Evolutionary conservation across 1,140 invertebrate genomes (phyloP), one percentile per base, ranked within the genome.

Genomic region (Drosophila punjabiensis): DNA sequence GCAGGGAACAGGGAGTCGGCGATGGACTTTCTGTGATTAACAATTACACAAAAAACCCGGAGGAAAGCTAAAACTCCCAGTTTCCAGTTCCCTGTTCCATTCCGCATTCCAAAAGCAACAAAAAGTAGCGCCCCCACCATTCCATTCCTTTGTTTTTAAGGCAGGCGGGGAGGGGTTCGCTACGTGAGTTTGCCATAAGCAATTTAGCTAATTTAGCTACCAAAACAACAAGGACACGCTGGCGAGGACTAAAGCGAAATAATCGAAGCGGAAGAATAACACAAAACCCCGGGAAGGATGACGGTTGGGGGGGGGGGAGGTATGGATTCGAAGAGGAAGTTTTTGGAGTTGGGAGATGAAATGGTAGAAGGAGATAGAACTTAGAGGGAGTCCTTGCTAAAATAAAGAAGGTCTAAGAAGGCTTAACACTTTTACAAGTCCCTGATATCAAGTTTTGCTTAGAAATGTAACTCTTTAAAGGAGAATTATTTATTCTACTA

Each of bases 141-240:
- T 35, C 55, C 35, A 39, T 39, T 24, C 30, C 48, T 20, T 58
- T 8, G 16, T 60, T 43, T 41, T 32, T 5, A 18, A 32, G 33
- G 14, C 47, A 5, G 4, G 7, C 8, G 35, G 11, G 13, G 11
- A 2, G 13, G 11, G 1, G 59, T 48, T 66, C 63, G 78, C 67
- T 89, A 89, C 85, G 85, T 89, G 85, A 80, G 86, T 81, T 89
- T 75, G 81, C 86, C 85, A 90, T 90, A 89, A 89, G 85, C 85
- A 90, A 89, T 89, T 89, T 89, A 85, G 85, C 86, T 89, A 89
- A 89, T 89, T 89, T 85, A 85, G 69, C 68, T 37, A 53, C 58
- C 58, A 62, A 74, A 74, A 43, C 68, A 61, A 60, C 53, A 41
- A 60, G 39, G 33, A 71, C 73, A 69, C 69, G 41, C 67, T 74